Conservation (phyloP, 2,797 vertebrate genomes). For the Argentina silus region DNA sequence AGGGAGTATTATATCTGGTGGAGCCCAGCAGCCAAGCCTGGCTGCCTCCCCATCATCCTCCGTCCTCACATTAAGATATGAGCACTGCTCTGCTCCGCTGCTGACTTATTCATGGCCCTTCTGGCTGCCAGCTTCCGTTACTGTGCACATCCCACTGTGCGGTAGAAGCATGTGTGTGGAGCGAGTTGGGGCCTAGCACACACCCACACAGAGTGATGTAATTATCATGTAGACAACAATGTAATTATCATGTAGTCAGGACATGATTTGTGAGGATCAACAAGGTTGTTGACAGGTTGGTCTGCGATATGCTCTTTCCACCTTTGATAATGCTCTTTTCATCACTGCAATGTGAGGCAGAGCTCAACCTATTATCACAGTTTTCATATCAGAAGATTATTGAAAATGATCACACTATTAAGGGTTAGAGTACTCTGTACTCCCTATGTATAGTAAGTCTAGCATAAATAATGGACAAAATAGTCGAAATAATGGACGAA, state of each 20-base stretch:
- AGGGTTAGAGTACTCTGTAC: too few species aligned
- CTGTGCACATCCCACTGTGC: constrained; percentile 25
- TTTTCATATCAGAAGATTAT: too few species aligned
- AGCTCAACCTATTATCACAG: not conserved
- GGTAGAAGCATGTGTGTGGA: not conserved
- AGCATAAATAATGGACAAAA: too few species aligned
- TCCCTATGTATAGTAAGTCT: too few species aligned
- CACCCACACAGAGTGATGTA: constrained; percentile 19
- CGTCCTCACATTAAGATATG: constrained; percentile 56
- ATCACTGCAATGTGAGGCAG: constrained; percentile 28
- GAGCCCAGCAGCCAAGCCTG: constrained; percentile 41
- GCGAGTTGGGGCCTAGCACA: too few species aligned
- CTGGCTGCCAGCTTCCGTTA: constrained; percentile 56
- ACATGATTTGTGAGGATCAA: not conserved
- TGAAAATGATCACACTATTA: too few species aligned
- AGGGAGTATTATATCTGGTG: not conserved
- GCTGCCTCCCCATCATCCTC: constrained; percentile 50
- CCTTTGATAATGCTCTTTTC: constrained; percentile 19
- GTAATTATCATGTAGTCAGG: too few species aligned
- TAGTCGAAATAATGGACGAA: too few species aligned
- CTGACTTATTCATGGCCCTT: constrained; percentile 68
- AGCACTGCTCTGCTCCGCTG: constrained; percentile 47
- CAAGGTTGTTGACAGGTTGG: constrained; percentile 38
- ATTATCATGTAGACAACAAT: constrained; percentile 42
- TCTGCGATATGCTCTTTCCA: constrained; percentile 16